Evolutionary conservation across 2,113 vertebrate genomes (phyloP).

Genomic region (Planiliza haematocheilus): DNA sequence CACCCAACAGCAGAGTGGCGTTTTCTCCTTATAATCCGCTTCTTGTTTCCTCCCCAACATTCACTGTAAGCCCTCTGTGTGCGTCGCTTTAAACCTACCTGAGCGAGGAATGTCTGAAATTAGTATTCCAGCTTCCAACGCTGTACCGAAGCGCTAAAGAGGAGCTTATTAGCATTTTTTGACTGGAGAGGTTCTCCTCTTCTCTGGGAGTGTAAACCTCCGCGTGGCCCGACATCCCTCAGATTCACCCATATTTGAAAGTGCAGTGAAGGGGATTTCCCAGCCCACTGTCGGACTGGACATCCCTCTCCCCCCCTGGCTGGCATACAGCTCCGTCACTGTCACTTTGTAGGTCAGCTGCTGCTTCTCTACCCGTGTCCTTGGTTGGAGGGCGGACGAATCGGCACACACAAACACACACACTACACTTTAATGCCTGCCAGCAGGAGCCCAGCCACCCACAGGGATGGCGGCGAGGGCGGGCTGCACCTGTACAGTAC

Average conservation of each 20-base stretch:
- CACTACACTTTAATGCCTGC: conserved; percentile 55
- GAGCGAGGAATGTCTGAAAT: conserved; percentile 36
- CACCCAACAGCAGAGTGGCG: conserved; percentile 67
- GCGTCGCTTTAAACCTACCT: conserved; percentile 14
- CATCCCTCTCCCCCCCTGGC: conserved; percentile 49
- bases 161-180: conserved; percentile 41
- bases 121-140: conserved; percentile 19
- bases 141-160: background rate
- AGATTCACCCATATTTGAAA: conserved; percentile 40
- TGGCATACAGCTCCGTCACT: conserved; percentile 66
- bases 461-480: conserved; percentile 51
- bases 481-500: conserved; percentile 46
- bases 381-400: conserved; percentile 69
- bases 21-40: conserved; percentile 44
- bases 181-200: conserved; percentile 21
- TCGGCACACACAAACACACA: conserved; percentile 26
- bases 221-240: conserved; percentile 27
- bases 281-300: conserved; percentile 22
- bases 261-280: conserved; percentile 58
- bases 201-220: conserved; percentile 22
- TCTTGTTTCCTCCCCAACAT: conserved; percentile 60
- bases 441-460: conserved; percentile 60
- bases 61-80: conserved; percentile 42
- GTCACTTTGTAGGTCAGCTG: conserved; percentile 79
- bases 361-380: conserved; percentile 67